These are phyloP conservation scores for Lanius collurio DNA, from an alignment of 2,113 vertebrate species.

Conservation along the genomic window DNA sequence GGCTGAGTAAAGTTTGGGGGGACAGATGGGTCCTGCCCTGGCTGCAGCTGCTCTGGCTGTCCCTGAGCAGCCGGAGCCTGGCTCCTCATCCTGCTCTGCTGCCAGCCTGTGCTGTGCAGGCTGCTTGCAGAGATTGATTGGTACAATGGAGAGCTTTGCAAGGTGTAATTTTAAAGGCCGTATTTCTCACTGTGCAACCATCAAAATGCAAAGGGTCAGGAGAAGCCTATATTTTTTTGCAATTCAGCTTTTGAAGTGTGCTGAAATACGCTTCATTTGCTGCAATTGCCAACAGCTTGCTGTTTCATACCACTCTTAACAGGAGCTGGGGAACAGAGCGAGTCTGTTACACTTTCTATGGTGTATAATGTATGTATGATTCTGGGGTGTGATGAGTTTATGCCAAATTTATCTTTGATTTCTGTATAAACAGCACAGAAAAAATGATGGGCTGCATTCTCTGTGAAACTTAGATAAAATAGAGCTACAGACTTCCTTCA, in stretches of 20 bases:
- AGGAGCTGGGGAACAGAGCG: conserved; percentile 29
- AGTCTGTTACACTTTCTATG: conserved; percentile 48
- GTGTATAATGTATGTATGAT: conserved; percentile 60
- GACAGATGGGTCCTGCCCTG: not conserved
- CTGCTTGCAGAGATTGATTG: conserved; percentile 37
- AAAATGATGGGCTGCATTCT: conserved; percentile 48
- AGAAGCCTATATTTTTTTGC: conserved; percentile 67
- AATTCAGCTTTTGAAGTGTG: conserved; percentile 70
- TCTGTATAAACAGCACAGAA: conserved; percentile 49
- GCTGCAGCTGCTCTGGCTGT: not conserved
- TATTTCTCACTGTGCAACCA: conserved; percentile 68
- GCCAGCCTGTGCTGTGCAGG: not conserved
- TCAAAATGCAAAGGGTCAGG: conserved; percentile 73
- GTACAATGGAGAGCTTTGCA: conserved; percentile 58
- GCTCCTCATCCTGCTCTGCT: not conserved
- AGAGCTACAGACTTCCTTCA: conserved; percentile 42
- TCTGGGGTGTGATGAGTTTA: conserved; percentile 59
- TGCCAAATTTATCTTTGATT: conserved; percentile 56
- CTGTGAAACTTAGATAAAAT: conserved; percentile 47
- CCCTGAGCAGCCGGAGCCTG: fast-evolving
- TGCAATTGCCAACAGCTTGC: conserved; percentile 64
- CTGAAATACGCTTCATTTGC: conserved; percentile 64
- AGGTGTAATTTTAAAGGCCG: conserved; percentile 64
- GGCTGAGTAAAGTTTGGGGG: not conserved
- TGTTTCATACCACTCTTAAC: conserved; percentile 38